Evolutionary conservation across 1,140 invertebrate genomes (phyloP), one percentile per base, ranked within the genome.

Genomic region (Idris sp.): DNA sequence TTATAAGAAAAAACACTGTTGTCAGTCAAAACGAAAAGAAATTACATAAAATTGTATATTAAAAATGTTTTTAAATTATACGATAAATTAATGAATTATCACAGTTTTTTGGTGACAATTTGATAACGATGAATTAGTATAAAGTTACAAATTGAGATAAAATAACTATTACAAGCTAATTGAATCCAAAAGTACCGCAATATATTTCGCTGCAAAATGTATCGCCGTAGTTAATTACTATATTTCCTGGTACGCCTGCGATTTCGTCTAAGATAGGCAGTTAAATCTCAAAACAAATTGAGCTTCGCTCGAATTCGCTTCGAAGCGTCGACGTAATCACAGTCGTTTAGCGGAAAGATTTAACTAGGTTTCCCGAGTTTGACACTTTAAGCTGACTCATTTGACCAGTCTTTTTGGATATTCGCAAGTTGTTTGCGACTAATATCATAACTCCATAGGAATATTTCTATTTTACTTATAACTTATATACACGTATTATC

Each of bases 201-300:
- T 33, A 33, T 33, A 33, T 33, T 33, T 13, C 2, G 31, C 2
- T 11, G 31, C 11, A 33, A 33, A 4, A 6, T 33, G 7, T 13
- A 30, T 30, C 28, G 28, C n/a, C 9, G 31, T 14, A 33, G 31
- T 33, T 33, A 33, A 33, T 33, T 33, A 33, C 31, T 33, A 33
- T 33, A 33, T 33, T 33, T 33, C 10, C 31, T 33, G 31, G 31
- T 33, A 33, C 11, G 31, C 10, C 7, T 33, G 31, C 31, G 31
- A 33, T 13, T 9, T 33, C 11, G 31, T 33, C 31, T 33, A 33
- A 33, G 31, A 33, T 33, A 33, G 31, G 46, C 46, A 49, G 46
- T 49, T 49, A 35, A 49, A 49, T 49, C 46, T 49, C 30, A 35
- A 49, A 49, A 49, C 46, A 49, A 49, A 49, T 49, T 49, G 46